Conservation (phyloP, 2,797 vertebrate genomes). For the Sphenodon punctatus region DNA sequence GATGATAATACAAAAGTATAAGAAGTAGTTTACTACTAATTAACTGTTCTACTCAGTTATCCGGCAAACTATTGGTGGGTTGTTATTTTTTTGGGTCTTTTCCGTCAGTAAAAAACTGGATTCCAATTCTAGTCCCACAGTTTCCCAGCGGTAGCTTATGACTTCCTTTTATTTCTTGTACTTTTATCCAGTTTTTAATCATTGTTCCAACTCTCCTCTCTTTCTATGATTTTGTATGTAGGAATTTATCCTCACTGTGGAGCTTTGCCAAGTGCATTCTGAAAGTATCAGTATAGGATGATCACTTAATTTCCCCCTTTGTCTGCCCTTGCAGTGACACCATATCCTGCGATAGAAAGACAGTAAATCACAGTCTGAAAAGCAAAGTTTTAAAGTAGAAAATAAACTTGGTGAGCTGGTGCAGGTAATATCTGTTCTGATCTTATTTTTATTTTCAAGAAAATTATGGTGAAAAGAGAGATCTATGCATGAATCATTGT, state of each 20-base stretch:
- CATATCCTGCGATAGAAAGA: neutral
- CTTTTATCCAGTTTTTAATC: neutral
- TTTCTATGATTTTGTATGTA: neutral
- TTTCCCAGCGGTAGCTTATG: neutral
- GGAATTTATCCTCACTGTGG: neutral
- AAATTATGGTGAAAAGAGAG: rapidly evolving
- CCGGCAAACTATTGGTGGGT: too few relatives aligned
- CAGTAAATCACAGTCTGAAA: neutral
- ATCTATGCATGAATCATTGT: neutral
- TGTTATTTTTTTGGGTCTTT: too few relatives aligned
- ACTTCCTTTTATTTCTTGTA: neutral
- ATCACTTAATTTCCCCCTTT: conserved; percentile 10
- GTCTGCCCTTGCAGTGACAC: neutral
- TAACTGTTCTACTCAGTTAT: too few relatives aligned
- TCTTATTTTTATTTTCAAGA: neutral
- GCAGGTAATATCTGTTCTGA: neutral
- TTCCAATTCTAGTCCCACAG: neutral
- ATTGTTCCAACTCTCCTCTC: neutral
- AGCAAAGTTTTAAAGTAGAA: neutral
- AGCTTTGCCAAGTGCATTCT: neutral
- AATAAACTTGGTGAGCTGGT: neutral
- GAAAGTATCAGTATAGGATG: neutral
- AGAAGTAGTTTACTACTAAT: neutral
- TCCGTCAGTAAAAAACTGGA: too few relatives aligned
- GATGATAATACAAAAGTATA: neutral